These are phyloP conservation scores for Drosophila kanapiae DNA, from an alignment of 1,140 invertebrate species.

Conservation along the genomic window DNA sequence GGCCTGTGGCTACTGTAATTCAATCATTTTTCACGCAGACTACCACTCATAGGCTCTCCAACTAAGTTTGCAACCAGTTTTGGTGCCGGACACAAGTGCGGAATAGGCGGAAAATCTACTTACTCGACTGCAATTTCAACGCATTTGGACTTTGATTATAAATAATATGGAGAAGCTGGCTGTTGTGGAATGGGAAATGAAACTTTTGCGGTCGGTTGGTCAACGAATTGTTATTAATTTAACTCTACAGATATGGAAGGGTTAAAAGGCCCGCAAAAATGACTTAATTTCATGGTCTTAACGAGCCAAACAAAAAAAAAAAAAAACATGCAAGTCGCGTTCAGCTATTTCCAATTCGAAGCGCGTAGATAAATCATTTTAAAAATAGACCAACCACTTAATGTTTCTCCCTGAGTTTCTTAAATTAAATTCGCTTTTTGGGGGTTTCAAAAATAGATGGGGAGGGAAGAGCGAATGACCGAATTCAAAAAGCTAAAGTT, in stretches of 20 bases:
- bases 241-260: slow-evolving; percentile 1
- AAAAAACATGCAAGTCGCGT: slow-evolving; percentile 21
- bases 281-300: slow-evolving; percentile 25
- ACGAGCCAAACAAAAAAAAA: slow-evolving; percentile 1
- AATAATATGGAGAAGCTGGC: slow-evolving; percentile 27
- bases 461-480: background rate
- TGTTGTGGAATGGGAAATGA: slow-evolving; percentile 14
- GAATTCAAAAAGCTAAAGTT: slow-evolving; percentile 21
- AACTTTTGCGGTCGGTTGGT: slow-evolving; percentile 17
- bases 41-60: slow-evolving; percentile 26
- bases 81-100: slow-evolving; percentile 15
- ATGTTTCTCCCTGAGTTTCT: slow-evolving; percentile 8
- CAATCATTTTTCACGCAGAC: slow-evolving; percentile 62
- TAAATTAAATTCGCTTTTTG: slow-evolving; percentile 18
- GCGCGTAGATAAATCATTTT: slow-evolving; percentile 29
- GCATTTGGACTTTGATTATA: slow-evolving; percentile 65
- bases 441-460: slow-evolving; percentile 7
- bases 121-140: slow-evolving; percentile 47
- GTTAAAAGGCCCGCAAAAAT: slow-evolving; percentile 19
- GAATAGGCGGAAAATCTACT: slow-evolving; percentile 20
- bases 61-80: slow-evolving; percentile 49
- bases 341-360: slow-evolving; percentile 23
- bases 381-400: slow-evolving; percentile 60
- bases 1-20: slow-evolving; percentile 55
- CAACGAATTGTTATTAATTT: slow-evolving; percentile 33